Base-by-base conservation (phyloP, 2,797 vertebrate species). In the Garrulus glandarius region DNA sequence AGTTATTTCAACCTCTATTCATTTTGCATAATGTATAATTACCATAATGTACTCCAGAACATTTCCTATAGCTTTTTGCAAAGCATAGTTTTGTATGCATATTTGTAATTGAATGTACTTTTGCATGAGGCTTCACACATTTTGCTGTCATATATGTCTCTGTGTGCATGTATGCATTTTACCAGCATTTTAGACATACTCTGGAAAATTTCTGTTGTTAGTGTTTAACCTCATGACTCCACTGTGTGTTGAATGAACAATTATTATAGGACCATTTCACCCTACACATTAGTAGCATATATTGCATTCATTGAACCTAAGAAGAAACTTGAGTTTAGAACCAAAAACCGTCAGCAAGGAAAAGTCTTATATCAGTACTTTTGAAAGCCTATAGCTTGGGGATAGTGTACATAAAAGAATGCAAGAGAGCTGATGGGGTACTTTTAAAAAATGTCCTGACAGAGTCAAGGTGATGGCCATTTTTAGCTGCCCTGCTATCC, bases 391-490 rank as follows among this genome's bases (percentile, higher is more conserved):
- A 74, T 97, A 93, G 92, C 95, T 96, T 96, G 94, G 69, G 96
- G 97, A 97, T 93, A 97, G 97, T 94, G 95, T 97, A 94, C 98
- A 95, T 87, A 96, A 97, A 96, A 98, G 97, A 98, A 98, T 98
- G 97, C 96, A 97, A 96, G 96, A 97, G 96, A 98, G 97, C 98
- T 98, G 98, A 98, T 98, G 96, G 98, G 97, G 95, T 97, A 96
- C 97, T 97, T 98, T 98, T 98, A 98, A 98, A 98, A 98, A 98
- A 98, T 98, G 98, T 98, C 98, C 98, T 98, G 98, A 98, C 98
- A 98, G 97, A 98, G 98, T 98, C 98, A 98, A 98, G 98, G 98
- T 98, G 98, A 98, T 98, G 98, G 98, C 98, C 98, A 98, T 98
- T 98, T 98, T 98, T 98, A 98, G 98, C 97, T 98, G 98, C 98